Evolutionary conservation across 2,797 vertebrate species (phyloP), one percentile per base, ranked within the genome.

Genomic region (Semaprochilodus insignis): DNA sequence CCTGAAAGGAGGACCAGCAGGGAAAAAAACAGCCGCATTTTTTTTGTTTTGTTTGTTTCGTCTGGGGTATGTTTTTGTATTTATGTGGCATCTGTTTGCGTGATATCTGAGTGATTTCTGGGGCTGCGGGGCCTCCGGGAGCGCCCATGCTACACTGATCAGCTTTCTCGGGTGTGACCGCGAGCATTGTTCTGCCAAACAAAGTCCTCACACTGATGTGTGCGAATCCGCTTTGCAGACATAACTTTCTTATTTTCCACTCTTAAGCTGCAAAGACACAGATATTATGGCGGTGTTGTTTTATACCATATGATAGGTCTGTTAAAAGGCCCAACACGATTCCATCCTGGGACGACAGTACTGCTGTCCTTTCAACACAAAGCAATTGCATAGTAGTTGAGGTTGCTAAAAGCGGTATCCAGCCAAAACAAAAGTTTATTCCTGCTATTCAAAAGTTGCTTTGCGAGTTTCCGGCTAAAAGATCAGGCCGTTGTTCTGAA

Each of bases 201-300:
- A 95, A 95, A 96, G 94, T 97, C 95, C 96, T 97, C 96, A 97
- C 95, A 96, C 96, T 96, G 95, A 97, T 95, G 95, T 94, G 94
- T 91, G 93, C 31, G 74, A 70, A 63, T 69, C 81, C 62, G 19
- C 44, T 74, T 72, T 62, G 14, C 67, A 27, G 71, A 67, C 23
- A 77, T 10, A 60, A 66, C 60, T 82, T 82, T 71, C 60, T 79
- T 44, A 60, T 76, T 85, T 79, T 57, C 54, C 55, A 51, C 63
- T 40, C 59, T 70, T 40, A 48, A 80, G 74, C 75, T 69, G 67
- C 55, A 81, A 60, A 85, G 74, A 85, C 83, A 84, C 65, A 82
- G 73, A 85, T 75, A 83, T 81, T 75, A 81, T 21, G 31, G 67
- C 60, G 51, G 60, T 19, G n/a, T 54, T 51, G 40, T 23, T 71